phyloP scores from a whole-genome alignment of 2,113 vertebrate species.

The Morone chrysops region DNA sequence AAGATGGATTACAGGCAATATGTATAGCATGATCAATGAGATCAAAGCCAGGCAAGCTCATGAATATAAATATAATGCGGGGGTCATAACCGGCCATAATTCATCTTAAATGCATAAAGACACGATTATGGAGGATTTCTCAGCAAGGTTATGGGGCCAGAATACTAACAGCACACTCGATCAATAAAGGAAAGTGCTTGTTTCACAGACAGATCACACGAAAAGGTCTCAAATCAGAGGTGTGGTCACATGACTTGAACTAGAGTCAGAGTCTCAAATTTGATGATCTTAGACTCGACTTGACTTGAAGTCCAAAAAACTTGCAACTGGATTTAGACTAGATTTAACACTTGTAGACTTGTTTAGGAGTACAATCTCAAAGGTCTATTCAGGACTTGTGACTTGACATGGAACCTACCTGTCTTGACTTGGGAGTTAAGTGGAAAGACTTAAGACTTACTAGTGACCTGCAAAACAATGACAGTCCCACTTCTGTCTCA shows the following conservation, averaged over 20 bases:
- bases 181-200: background rate
- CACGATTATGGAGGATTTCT: slow-evolving; percentile 9
- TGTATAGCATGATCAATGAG: slow-evolving; percentile 20
- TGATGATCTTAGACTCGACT: too few species aligned
- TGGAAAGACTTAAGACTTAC: too few species aligned
- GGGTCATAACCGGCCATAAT: slow-evolving; percentile 19
- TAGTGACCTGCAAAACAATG: too few species aligned
- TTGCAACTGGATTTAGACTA: too few species aligned
- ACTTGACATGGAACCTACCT: too few species aligned
- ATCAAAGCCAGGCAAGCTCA: slow-evolving; percentile 29
- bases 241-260: too few species aligned
- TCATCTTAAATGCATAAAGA: slow-evolving; percentile 15
- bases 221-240: background rate
- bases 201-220: background rate
- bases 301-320: too few species aligned
- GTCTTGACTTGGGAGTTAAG: too few species aligned
- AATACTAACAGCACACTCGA: background rate
- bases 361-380: too few species aligned
- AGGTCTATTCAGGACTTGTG: too few species aligned
- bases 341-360: too few species aligned
- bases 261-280: too few species aligned
- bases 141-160: background rate
- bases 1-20: slow-evolving; percentile 29
- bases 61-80: slow-evolving; percentile 24
- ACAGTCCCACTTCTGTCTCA: background rate